phyloP scores from a whole-genome alignment of 2,113 vertebrate genomes.

The Phodopus roborovskii region DNA sequence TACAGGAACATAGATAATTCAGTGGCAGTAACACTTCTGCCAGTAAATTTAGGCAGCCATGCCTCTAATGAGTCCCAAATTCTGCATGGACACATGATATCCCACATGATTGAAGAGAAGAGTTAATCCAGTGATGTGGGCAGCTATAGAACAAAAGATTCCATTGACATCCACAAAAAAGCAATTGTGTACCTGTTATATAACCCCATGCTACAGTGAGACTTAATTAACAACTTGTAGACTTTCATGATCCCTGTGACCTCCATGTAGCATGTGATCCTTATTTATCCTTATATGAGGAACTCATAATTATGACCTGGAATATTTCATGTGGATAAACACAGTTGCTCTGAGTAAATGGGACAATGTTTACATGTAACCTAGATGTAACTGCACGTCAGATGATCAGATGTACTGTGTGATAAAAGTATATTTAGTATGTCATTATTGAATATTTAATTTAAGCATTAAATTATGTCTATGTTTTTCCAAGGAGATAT shows the following conservation, averaged over 20 bases:
- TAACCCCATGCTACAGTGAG: not conserved
- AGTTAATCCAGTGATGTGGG: not conserved
- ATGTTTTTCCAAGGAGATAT: too few species aligned
- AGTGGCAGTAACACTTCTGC: not conserved
- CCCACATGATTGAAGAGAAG: not conserved
- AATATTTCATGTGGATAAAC: not conserved
- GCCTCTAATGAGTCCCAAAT: not conserved
- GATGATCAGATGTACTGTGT: not conserved
- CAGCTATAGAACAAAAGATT: not conserved
- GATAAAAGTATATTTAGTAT: not conserved
- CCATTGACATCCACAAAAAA: too few species aligned
- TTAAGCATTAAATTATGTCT: too few species aligned
- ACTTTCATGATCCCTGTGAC: not conserved
- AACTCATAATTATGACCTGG: not conserved
- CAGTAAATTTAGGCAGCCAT: not conserved
- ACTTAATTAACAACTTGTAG: not conserved
- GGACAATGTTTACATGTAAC: not conserved
- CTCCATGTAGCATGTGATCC: fast-evolving
- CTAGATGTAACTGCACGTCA: not conserved
- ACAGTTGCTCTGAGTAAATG: not conserved
- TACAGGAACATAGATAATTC: not conserved
- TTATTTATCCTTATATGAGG: not conserved
- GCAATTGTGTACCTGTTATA: too few species aligned
- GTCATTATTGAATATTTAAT: not conserved
- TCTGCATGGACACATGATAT: not conserved